Evolutionary conservation across 2,888 invertebrate genomes (phyloP).

Genomic region (Phyto melanocephala): DNA sequence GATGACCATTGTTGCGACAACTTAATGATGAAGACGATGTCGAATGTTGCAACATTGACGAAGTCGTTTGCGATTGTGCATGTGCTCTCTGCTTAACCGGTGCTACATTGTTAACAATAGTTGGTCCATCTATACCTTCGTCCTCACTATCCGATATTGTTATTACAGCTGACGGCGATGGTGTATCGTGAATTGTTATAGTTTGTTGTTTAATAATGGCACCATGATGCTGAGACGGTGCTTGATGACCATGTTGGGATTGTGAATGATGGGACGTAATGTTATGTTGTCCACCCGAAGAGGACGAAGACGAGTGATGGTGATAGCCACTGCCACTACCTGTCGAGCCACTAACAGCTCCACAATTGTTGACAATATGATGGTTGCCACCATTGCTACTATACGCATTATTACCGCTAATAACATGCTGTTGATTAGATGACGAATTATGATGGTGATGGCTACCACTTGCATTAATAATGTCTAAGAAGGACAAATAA

Average conservation of each 20-base stretch:
- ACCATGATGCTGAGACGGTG: slow-evolving; percentile 69
- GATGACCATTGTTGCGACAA: slow-evolving; percentile 70
- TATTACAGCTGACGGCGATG: slow-evolving; percentile 96
- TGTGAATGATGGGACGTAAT: slow-evolving; percentile 64
- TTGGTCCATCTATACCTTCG: slow-evolving; percentile 81
- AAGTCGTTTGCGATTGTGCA: slow-evolving; percentile 77
- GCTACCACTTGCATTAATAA: slow-evolving; percentile 70
- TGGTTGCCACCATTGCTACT: slow-evolving; percentile 71
- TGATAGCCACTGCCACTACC: slow-evolving; percentile 68
- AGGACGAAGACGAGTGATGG: slow-evolving; percentile 69
- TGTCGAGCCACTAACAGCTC: slow-evolving; percentile 58
- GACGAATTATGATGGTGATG: slow-evolving; percentile 72
- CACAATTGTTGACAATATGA: slow-evolving; percentile 72
- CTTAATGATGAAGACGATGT: slow-evolving; percentile 70
- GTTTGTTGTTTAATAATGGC: slow-evolving; percentile 83
- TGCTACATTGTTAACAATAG: slow-evolving; percentile 65
- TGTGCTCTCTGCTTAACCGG: slow-evolving; percentile 75
- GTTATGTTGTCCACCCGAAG: slow-evolving; percentile 67
- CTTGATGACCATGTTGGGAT: slow-evolving; percentile 56
- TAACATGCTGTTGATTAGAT: slow-evolving; percentile 71
- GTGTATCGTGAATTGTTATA: slow-evolving; percentile 96
- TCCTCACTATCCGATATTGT: slow-evolving; percentile 97
- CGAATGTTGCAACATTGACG: slow-evolving; percentile 74
- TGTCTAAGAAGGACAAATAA: slow-evolving; percentile 66
- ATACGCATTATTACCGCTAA: slow-evolving; percentile 69